Percentiles rank a stretch among this genome's conserved stretches.
These are phyloP conservation scores for Leptinotarsa texana DNA, from an alignment of 1,140 invertebrate genomes.

Conservation along the genomic window DNA sequence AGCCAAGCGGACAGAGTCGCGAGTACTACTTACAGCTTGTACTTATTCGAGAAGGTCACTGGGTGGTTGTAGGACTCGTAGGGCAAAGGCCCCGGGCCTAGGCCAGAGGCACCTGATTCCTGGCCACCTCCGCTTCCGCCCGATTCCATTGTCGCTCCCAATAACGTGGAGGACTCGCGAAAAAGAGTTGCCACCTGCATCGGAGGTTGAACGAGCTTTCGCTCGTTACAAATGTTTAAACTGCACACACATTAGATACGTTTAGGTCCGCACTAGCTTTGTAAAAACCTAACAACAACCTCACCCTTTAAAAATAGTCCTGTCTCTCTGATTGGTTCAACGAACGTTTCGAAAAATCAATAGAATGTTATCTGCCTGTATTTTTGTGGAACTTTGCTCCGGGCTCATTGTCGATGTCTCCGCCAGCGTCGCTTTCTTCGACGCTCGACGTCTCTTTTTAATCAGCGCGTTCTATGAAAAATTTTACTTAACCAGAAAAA, in stretches of 20 bases:
- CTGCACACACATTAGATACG: slow-evolving; percentile 46
- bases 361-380: slow-evolving; percentile 56
- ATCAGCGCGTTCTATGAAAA: slow-evolving; percentile 51
- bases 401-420: slow-evolving; percentile 52
- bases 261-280: slow-evolving; percentile 48
- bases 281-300: slow-evolving; percentile 55
- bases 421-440: slow-evolving; percentile 51
- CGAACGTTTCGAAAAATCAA: slow-evolving; percentile 58
- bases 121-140: slow-evolving; percentile 50
- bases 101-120: slow-evolving; percentile 45
- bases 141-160: slow-evolving; percentile 66
- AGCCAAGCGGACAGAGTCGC: slow-evolving; percentile 26
- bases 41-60: slow-evolving; percentile 53
- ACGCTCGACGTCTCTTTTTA: slow-evolving; percentile 50
- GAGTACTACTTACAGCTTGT: slow-evolving; percentile 53
- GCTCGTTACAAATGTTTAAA: slow-evolving; percentile 45
- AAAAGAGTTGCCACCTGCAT: slow-evolving; percentile 75
- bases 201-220: slow-evolving; percentile 48
- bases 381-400: slow-evolving; percentile 53
- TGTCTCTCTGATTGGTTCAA: slow-evolving; percentile 57
- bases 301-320: slow-evolving; percentile 58
- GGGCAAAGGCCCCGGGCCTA: slow-evolving; percentile 47
- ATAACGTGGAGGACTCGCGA: slow-evolving; percentile 68
- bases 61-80: slow-evolving; percentile 54
- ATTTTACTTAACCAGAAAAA: slow-evolving; percentile 39